Evolutionary conservation across 2,888 invertebrate genomes (phyloP), one percentile per base, ranked within the genome.

Genomic region (Lottia gigantea): DNA sequence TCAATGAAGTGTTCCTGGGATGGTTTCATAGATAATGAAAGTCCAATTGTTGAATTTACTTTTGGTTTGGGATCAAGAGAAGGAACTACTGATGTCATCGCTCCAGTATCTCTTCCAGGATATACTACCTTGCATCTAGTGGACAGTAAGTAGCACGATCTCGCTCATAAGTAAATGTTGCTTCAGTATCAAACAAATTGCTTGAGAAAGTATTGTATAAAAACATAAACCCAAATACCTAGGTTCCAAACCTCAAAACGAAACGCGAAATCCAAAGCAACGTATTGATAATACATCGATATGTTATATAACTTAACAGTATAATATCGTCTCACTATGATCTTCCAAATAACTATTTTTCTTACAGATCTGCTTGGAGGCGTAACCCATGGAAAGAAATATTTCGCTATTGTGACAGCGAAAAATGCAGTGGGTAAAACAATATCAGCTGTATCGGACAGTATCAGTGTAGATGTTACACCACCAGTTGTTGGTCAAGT

Each of bases 391-490:
- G 66, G 64, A 12, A 68, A 75, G 25, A 46, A 61, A 23, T 65
- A 77, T 40, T 77, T 73, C 66, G 80, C 74, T 49, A 76, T 76
- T 14, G 74, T 81, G 12, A 74, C 71, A 12, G 81, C 78, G 12
- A 71, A 62, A 16, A 80, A 79, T 66, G 72, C 49, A 11, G 74
- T 78, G 2, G 81, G 78, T 12, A 66, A 74, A 46, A 61, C 68
- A n/a, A 67, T 72, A 8, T 74, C 71, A 26, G 71, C 76, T 12
- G 73, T 72, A 67, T 78, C 80, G 7, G 71, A 69, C 1, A 67
- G 68, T n/a, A 76, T 80, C 25, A 61, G 46, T 26, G 78, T 81
- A 11, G 81, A 81, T 64, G 68, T 71, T 62, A 81, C 79, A 46
- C 78, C 81, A 11, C 80, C 81, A 11, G 47, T 68, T 12, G 61